Evolutionary conservation across 2,888 invertebrate genomes (phyloP).

Genomic region (Erebia epiphron): DNA sequence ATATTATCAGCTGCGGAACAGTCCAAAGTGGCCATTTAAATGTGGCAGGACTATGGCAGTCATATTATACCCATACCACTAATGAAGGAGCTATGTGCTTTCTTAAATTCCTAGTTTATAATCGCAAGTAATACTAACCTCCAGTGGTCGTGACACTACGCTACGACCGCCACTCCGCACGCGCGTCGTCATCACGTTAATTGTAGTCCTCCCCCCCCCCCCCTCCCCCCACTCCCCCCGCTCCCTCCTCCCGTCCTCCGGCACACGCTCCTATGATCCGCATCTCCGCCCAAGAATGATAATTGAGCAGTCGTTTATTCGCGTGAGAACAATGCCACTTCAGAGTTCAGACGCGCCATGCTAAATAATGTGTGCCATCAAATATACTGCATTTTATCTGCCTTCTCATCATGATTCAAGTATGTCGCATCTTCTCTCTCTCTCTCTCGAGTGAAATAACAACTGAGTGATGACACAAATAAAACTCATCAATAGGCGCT

Average conservation of each 20-base stretch:
- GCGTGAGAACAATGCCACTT: constrained; percentile 10
- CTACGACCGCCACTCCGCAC: not conserved
- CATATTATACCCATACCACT: no score
- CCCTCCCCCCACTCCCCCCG: not conserved
- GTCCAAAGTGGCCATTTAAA: no score
- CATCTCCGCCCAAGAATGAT: constrained; percentile 1
- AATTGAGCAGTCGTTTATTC: constrained; percentile 6
- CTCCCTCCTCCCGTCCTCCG: not conserved
- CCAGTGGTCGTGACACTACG: no score
- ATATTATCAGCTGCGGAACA: no score
- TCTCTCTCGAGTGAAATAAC: not conserved
- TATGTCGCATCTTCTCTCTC: not conserved
- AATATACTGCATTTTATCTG: not conserved
- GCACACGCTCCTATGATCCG: not conserved
- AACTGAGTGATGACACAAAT: not conserved
- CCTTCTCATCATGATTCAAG: not conserved
- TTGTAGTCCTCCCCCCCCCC: not conserved
- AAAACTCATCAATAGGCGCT: no score
- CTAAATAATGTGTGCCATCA: not conserved
- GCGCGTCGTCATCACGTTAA: not conserved
- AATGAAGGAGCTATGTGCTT: no score
- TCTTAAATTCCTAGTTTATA: no score
- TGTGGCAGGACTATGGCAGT: no score
- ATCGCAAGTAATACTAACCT: no score
- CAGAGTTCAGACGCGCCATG: not conserved